Conservation (phyloP, 1,140 invertebrate species). For the Teleogryllus occipitalis region DNA sequence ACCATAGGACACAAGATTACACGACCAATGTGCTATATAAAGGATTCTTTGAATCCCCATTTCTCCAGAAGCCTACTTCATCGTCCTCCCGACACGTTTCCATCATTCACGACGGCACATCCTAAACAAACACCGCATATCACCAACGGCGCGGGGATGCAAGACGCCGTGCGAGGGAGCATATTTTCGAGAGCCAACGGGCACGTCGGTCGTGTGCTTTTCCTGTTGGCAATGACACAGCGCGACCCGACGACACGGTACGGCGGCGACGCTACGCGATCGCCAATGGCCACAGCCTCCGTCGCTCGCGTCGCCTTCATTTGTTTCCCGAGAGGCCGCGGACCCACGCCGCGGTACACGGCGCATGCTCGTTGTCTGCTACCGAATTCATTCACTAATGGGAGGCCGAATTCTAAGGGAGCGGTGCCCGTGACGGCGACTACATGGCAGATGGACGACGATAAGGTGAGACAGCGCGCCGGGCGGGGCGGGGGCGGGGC, state of each 20-base stretch:
- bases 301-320: not conserved
- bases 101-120: too few relatives aligned
- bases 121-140: too few relatives aligned
- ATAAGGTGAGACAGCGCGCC: not conserved
- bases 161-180: too few relatives aligned
- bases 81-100: too few relatives aligned
- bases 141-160: too few relatives aligned
- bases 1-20: too few relatives aligned
- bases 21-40: too few relatives aligned
- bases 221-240: not conserved
- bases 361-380: not conserved
- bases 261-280: too few relatives aligned
- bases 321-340: not conserved
- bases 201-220: not conserved
- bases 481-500: too few relatives aligned
- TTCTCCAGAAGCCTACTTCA: too few relatives aligned
- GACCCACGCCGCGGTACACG: not conserved
- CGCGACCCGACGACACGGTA: not conserved
- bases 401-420: not conserved
- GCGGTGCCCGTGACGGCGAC: not conserved
- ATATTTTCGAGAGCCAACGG: not conserved
- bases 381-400: not conserved
- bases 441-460: not conserved
- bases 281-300: too few relatives aligned
- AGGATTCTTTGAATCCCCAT: too few relatives aligned